Conservation (phyloP, 2,888 invertebrate genomes). For the Sesamia inferens region DNA sequence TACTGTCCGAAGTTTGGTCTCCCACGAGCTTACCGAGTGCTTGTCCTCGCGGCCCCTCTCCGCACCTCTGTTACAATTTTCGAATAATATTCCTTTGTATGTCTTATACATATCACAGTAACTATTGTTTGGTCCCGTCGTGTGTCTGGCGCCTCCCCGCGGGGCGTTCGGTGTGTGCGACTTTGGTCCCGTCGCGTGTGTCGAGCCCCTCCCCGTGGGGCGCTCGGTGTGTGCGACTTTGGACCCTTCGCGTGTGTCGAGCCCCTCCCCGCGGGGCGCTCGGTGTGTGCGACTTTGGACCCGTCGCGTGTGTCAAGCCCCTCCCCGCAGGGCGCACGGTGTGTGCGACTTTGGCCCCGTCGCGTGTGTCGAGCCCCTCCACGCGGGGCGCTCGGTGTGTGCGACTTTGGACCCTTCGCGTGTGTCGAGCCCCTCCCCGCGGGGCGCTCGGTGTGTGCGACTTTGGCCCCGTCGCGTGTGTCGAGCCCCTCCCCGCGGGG, state of each 20-base stretch:
- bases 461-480: too few relatives aligned
- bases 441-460: too few relatives aligned
- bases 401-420: too few relatives aligned
- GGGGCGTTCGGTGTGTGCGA: not conserved
- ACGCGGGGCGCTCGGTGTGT: too few relatives aligned
- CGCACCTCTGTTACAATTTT: slow-evolving; percentile 51
- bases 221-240: slow-evolving; percentile 11
- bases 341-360: not conserved
- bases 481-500: too few relatives aligned
- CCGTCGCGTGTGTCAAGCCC: not conserved
- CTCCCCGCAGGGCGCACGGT: not conserved
- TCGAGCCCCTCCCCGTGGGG: not conserved
- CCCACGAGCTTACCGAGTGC: slow-evolving; percentile 73
- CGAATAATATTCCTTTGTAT: slow-evolving; percentile 58
- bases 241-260: slow-evolving; percentile 3
- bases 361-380: too few relatives aligned
- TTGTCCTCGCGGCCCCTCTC: slow-evolving; percentile 36
- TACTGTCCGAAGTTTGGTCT: slow-evolving; percentile 76
- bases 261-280: not conserved
- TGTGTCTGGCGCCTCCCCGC: not conserved
- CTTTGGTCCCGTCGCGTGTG: slow-evolving; percentile 23
- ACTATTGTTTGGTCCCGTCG: slow-evolving; percentile 46
- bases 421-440: too few relatives aligned
- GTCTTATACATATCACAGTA: slow-evolving; percentile 67
- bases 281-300: slow-evolving; percentile 13